Evolutionary conservation across 2,888 invertebrate species (phyloP), one percentile per base, ranked within the genome.

Genomic region (Blomia tropicalis): DNA sequence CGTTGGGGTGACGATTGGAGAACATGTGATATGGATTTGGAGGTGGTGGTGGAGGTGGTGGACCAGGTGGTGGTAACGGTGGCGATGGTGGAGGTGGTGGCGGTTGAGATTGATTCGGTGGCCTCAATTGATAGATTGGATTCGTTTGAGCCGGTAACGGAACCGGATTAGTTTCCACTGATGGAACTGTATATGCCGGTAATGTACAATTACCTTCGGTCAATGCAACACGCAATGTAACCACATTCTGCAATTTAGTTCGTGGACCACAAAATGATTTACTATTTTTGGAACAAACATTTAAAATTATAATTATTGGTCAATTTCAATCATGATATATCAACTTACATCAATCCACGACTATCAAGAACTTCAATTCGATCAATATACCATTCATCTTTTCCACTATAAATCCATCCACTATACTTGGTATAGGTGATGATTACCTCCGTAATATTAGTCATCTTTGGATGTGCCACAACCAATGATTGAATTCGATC

Each of bases 321-420:
- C 23, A 7, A 47, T 11, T 47, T 47, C 11, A 19, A 47, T 47
- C 51, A 47, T 14, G 7, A 47, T 11, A 11, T 7, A 19, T 14
- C 7, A 5, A 58, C 62, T 32, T 30, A 83, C 83, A 80, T 82
- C 71, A 84, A 83, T 17, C 88, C 86, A 71, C 85, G 87, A 72
- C 87, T 87, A 72, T 89, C 88, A 51, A 83, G 83, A 22, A 91
- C 78, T 60, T 84, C 81, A 25, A 90, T 79, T 73, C 87, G 87
- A 74, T 89, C 85, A 65, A 91, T 79, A 69, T 80, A 81, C 81
- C 90, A 84, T 63, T 82, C 79, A 41, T 83, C 81, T 62, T 87
- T 77, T 1, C 88, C 89, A 23, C 85, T 86, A 31, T 85, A 85
- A 63, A 90, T 79, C 91, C 91, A 91, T 17, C 90, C 90, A 67